Evolutionary conservation across 1,140 invertebrate genomes (phyloP), one percentile per base, ranked within the genome.

Genomic region (Macrobrachium rosenbergii): DNA sequence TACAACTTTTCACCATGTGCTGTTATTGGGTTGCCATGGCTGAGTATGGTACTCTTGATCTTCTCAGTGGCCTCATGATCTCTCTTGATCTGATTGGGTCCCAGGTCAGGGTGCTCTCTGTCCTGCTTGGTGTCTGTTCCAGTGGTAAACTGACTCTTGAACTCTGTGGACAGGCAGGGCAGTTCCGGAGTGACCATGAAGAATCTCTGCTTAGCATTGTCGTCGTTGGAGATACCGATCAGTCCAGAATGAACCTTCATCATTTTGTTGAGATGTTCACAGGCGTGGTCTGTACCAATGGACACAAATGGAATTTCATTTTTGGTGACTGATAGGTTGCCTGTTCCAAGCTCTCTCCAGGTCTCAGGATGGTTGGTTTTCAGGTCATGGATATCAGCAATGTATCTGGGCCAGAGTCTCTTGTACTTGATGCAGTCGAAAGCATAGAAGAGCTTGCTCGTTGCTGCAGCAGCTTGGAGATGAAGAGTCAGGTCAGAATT

Each of bases 161-260:
- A 52, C 52, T 52, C 52, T 52, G 7, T 2, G 8, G 12, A 89
- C 11, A 72, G 28, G 1, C 82, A 21, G n/a, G 73, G 11, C 8
- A 89, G 80, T 73, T 89, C 62, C n/a, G 88, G 87, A 19, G 89
- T 76, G 23, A 58, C 90, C 87, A 90, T 23, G 63, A 90, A 85
- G 75, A 90, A 89, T 12, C 17, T 64, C 45, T 89, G 79, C 80
- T 73, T 43, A 12, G 72, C 81, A 90, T 89, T 90, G 37, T 2
- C 72, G 63, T 89, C 85, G 45, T 85, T 88, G 5, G 87, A 89
- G 21, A 89, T 87, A 72, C 88, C n/a, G 75, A 67, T 3, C 7
- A 82, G 21, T 17, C 64, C 37, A 72, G 21, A 82, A 21, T 43
- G 80, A 69, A 67, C n/a, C 62, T 82, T 28, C 80, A 43, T 82